Base-by-base conservation (phyloP, 1,140 invertebrate genomes). In the Drosophila miranda region DNA sequence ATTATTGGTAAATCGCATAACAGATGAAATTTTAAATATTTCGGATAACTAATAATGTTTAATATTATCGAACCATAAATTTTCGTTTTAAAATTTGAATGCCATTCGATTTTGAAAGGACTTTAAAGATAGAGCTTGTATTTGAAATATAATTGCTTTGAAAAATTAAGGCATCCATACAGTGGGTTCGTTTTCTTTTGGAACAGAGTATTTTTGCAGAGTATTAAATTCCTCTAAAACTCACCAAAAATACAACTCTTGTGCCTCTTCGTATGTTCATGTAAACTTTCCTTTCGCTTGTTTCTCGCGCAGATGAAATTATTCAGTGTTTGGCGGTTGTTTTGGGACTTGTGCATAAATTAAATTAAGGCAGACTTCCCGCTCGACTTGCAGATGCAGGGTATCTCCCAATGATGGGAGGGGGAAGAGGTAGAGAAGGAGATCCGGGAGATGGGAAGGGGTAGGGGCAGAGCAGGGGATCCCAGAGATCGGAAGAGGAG, bases 301-400 rank as follows among this genome's bases (percentile, higher is more conserved):
- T 59, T 78, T 54, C 0, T 26, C 3, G 9, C 26, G 60, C 53
- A 28, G 42, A 28, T 58, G 9, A 71, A 66, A 59, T 75, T 66
- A 62, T 70, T 49, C 70, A 57, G 59, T 50, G 28, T 46, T 58
- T 45, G 34, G 1, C 49, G 60, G 56, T 44, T 23, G 44, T 50
- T 55, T 49, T 38, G 30, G 38, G 50, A 49, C 64, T 62, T 56
- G 44, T 78, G 75, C 69, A 83, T 83, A 83, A 78, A 83, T 82
- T 81, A 77, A 82, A 72, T 80, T 75, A 72, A 63, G 44, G 51
- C 62, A 56, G 44, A 14, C 42, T 61, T 30, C 44, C 43, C 45
- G 49, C 42, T 53, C 48, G 21, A 26, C 9, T 19, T 19, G 13
- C 30, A 23, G 21, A 26, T 48, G 8, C 34, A 34, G 34, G 45